Conservation (phyloP, 2,113 vertebrate species). For the Cynopterus brachyotis region DNA sequence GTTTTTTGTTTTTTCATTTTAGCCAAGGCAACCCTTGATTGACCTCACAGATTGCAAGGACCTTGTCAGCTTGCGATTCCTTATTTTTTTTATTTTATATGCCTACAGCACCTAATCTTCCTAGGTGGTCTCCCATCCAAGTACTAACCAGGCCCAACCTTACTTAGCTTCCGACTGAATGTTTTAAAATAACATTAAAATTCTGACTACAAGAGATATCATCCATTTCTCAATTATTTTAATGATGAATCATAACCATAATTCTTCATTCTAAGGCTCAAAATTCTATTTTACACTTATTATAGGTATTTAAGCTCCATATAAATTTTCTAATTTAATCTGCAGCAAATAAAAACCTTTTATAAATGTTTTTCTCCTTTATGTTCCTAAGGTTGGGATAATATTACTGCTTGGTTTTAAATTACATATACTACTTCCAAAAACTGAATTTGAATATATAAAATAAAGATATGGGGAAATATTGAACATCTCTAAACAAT, state of each 20-base stretch:
- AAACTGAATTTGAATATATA: neutral
- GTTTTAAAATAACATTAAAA: neutral
- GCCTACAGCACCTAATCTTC: no score
- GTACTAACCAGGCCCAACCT: no score
- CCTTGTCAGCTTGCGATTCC: no score
- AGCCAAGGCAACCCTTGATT: no score
- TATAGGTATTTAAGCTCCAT: neutral
- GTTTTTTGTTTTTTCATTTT: no score
- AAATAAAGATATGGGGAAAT: neutral
- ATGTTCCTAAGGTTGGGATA: neutral
- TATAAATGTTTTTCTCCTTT: slow-evolving; percentile 2
- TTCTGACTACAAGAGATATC: neutral
- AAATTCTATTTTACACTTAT: slow-evolving; percentile 21
- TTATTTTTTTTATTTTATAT: no score
- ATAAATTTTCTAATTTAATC: slow-evolving; percentile 25
- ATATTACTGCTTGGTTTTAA: neutral
- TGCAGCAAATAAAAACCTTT: neutral
- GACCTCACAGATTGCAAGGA: no score
- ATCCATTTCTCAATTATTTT: neutral
- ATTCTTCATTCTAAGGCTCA: neutral
- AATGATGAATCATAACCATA: slow-evolving; percentile 3
- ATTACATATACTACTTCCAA: neutral
- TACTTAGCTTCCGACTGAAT: neutral
- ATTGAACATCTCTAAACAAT: neutral
- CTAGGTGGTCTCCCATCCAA: no score